Conservation (phyloP, 2,113 vertebrate species). For the Engraulis encrasicolus region DNA sequence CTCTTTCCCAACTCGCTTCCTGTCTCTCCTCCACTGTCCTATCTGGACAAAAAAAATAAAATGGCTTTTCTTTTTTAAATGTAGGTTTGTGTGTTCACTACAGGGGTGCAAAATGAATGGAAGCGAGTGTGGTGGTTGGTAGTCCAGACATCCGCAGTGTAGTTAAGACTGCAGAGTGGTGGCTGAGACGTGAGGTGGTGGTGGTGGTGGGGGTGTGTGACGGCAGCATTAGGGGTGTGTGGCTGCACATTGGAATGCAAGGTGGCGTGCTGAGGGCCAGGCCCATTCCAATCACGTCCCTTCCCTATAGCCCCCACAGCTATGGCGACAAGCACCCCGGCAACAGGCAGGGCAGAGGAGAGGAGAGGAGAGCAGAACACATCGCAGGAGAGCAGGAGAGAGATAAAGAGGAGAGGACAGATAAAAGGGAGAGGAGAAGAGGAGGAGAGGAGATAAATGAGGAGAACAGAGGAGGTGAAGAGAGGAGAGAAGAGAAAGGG, state of each 20-base stretch:
- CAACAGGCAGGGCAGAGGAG: neutral
- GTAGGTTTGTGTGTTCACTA: no score
- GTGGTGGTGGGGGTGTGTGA: no score
- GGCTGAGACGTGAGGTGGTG: neutral
- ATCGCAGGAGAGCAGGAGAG: neutral
- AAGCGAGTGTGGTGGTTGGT: neutral
- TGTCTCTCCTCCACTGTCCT: no score
- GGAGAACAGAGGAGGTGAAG: no score
- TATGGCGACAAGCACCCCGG: no score
- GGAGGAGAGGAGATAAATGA: neutral
- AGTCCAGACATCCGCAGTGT: neutral
- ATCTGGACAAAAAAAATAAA: no score
- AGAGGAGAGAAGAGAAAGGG: no score
- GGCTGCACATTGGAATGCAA: neutral
- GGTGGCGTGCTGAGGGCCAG: neutral
- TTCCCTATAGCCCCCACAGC: neutral
- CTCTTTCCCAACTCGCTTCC: no score
- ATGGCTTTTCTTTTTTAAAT: no score
- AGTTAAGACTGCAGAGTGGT: neutral
- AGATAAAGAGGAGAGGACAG: neutral
- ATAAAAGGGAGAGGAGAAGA: neutral
- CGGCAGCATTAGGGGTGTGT: no score
- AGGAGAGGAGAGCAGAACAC: neutral
- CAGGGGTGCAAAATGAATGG: no score
- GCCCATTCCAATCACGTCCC: slow-evolving; percentile 4